Conservation (phyloP, 64 coral and sea anemone genomes). For the Orbicella faveolata region DNA sequence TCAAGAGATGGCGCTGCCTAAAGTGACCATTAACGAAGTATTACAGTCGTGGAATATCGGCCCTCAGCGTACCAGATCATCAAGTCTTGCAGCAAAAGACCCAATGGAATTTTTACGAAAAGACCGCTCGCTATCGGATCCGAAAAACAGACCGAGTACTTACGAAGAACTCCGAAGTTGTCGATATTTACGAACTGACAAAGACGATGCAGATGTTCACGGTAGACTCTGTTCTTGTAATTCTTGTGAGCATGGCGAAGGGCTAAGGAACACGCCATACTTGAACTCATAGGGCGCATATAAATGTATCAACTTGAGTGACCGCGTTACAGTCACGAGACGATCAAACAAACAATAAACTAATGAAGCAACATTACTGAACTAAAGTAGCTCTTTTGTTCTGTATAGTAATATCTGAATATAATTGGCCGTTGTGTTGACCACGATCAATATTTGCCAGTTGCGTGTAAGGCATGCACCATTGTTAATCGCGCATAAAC, state of each 20-base stretch:
- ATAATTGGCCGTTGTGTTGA: no score
- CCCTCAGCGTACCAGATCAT: constrained; percentile 1
- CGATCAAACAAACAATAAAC: no score
- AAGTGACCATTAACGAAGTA: constrained; percentile 67
- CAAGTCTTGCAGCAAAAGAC: constrained; percentile 37
- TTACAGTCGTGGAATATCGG: constrained; percentile 53
- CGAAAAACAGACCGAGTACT: constrained; percentile 10
- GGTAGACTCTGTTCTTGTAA: constrained; percentile 49
- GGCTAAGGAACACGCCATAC: constrained; percentile 49
- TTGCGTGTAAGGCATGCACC: no score
- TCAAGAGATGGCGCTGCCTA: constrained; percentile 26
- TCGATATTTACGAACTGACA: constrained; percentile 48
- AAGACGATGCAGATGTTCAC: constrained; percentile 29
- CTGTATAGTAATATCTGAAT: no score
- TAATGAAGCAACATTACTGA: no score
- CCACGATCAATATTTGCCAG: no score
- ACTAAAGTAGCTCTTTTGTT: no score
- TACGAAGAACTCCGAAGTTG: constrained; percentile 54
- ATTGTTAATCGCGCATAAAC: no score
- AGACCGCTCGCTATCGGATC: neutral
- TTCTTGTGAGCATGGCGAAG: constrained; percentile 66
- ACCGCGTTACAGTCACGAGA: neutral
- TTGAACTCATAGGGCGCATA: constrained; percentile 39
- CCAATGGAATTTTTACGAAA: constrained; percentile 58
- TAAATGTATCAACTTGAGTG: neutral